These are phyloP conservation scores for Parazoanthus swiftii DNA, from an alignment of 92 coral and sea anemone species.

Conservation along the genomic window DNA sequence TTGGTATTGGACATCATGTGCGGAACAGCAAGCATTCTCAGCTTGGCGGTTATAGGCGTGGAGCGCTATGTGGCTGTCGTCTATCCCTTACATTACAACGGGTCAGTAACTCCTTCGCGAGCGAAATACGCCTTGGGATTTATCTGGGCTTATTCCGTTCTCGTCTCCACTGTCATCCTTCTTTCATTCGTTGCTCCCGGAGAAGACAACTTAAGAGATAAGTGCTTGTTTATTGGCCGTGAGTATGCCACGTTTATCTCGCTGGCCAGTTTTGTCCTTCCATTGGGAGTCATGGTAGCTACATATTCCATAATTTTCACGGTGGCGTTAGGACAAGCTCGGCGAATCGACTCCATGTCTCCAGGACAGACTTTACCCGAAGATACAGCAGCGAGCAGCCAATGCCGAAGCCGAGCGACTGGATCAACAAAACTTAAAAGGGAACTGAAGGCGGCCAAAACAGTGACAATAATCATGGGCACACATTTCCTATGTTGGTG, in stretches of 20 bases:
- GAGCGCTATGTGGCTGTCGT: slow-evolving; percentile 91
- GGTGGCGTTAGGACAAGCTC: slow-evolving; percentile 76
- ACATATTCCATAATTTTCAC: slow-evolving; percentile 77
- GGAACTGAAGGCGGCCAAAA: slow-evolving; percentile 92
- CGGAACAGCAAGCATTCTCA: slow-evolving; percentile 84
- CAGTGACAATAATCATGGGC: slow-evolving; percentile 86
- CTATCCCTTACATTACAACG: slow-evolving; percentile 74
- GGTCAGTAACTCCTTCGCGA: slow-evolving; percentile 70
- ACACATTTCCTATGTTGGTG: slow-evolving; percentile 88
- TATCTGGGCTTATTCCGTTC: slow-evolving; percentile 79
- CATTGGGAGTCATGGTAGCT: slow-evolving; percentile 66
- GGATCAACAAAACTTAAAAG: slow-evolving; percentile 51
- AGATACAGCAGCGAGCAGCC: slow-evolving; percentile 1
- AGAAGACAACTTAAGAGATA: slow-evolving; percentile 28
- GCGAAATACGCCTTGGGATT: slow-evolving; percentile 58
- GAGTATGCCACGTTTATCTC: slow-evolving; percentile 70
- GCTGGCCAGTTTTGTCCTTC: slow-evolving; percentile 75
- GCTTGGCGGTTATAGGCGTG: slow-evolving; percentile 77
- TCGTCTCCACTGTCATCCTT: slow-evolving; percentile 65
- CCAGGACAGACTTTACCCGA: slow-evolving; percentile 35
- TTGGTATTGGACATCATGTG: slow-evolving; percentile 78
- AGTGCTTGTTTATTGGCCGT: slow-evolving; percentile 77
- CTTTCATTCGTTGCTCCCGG: slow-evolving; percentile 50
- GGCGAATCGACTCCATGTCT: slow-evolving; percentile 61
- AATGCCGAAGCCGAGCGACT: slow-evolving; percentile 30